Evolutionary conservation across 35 echinoderm and acorn worm species (phyloP).

Genomic region (Amphiura filiformis): DNA sequence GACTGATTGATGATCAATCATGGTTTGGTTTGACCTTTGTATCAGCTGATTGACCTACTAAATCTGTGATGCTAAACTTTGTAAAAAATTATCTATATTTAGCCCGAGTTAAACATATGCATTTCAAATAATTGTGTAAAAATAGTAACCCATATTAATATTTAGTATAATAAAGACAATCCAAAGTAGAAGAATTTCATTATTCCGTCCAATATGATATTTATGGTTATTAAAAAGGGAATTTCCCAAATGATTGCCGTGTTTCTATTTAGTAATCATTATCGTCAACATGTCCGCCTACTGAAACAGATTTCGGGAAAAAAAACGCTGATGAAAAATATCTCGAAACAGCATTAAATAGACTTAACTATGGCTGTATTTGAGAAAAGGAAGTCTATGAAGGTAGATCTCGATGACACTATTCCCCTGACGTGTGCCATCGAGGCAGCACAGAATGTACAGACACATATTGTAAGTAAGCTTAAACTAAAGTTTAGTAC

Average conservation of each 20-base stretch:
- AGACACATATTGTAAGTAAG: constrained; percentile 98
- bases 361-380: constrained; percentile 71
- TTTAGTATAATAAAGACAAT: too few relatives aligned
- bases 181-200: too few relatives aligned
- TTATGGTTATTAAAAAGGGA: too few relatives aligned
- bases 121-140: too few relatives aligned
- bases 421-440: constrained; percentile 68
- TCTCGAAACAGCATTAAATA: background rate
- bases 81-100: background rate
- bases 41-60: background rate
- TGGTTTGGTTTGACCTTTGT: background rate
- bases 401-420: constrained; percentile 79
- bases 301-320: too few relatives aligned
- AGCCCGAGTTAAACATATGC: too few relatives aligned
- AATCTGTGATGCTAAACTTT: background rate
- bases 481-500: too few relatives aligned
- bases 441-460: constrained; percentile 93
- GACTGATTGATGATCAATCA: background rate
- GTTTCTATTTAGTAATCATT: background rate
- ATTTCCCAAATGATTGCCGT: background rate
- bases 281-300: background rate
- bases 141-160: too few relatives aligned
- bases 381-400: constrained; percentile 85
- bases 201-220: too few relatives aligned
- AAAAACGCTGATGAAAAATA: background rate